Conservation (phyloP, 2,888 invertebrate species). For the Hoplodrina ambigua region DNA sequence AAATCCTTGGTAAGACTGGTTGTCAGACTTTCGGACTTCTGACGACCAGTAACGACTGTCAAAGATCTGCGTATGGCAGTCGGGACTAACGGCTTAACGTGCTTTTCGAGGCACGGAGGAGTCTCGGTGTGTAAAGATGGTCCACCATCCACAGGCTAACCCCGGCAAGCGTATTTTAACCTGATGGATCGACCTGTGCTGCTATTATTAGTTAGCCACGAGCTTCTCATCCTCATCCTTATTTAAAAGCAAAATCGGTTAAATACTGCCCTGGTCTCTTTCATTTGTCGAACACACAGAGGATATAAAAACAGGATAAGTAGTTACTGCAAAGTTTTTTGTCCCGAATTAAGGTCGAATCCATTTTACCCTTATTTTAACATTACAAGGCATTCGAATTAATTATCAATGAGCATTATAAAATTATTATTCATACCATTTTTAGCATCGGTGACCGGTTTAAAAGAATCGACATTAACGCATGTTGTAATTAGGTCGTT, state of each 20-base stretch:
- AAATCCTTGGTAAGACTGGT: too few relatives aligned
- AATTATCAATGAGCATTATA: conserved; percentile 17
- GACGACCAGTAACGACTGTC: too few relatives aligned
- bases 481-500: conserved; percentile 62
- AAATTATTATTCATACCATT: conserved; percentile 67
- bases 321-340: background rate
- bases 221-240: background rate
- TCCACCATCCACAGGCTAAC: too few relatives aligned
- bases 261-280: background rate
- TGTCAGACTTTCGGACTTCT: too few relatives aligned
- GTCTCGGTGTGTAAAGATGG: too few relatives aligned
- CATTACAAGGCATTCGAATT: conserved; percentile 19
- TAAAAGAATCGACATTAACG: conserved; percentile 66
- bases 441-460: conserved; percentile 59
- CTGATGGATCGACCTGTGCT: too few relatives aligned
- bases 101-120: too few relatives aligned
- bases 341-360: background rate
- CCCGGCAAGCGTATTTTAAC: too few relatives aligned
- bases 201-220: too few relatives aligned
- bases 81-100: too few relatives aligned
- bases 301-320: conserved; percentile 14
- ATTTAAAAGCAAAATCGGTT: background rate
- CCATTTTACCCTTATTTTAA: conserved; percentile 15
- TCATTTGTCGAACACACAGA: too few relatives aligned
- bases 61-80: too few relatives aligned